Base-by-base conservation (phyloP, 2,888 invertebrate species). In the Torymus auratus region DNA sequence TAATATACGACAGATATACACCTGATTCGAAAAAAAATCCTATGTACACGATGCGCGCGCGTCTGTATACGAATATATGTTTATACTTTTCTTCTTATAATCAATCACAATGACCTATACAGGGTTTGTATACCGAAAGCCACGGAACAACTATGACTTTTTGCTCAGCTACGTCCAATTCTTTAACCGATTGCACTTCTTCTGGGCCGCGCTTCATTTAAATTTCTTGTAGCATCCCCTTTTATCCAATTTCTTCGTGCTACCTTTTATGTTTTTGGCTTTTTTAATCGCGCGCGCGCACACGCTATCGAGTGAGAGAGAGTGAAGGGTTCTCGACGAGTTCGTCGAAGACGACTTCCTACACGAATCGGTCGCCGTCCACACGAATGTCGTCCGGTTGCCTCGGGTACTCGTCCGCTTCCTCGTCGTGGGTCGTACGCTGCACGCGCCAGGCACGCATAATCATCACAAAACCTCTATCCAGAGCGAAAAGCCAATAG, bases 301-400 rank as follows among this genome's bases (percentile, higher is more conserved):
- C 14, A n/a, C 23, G 10, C 17, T 14, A 17, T 5, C 7, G 23
- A 20, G 20, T 0, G 17, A 53, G 17, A 55, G 17, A 53, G 28
- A 56, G 12, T 23, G n/a, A 10, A 55, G 15, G 17, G 13, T 17
- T 20, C 20, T 61, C 13, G 20, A 41, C 41, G 41, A 41, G 41
- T 7, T 41, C 41, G 41, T 41, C 41, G 41, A 28, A 13, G 7
- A 67, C 41, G 41, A 75, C 52, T 61, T 68, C 71, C 82, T 83
- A 82, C 53, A 75, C 68, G 53, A 81, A 83, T 41, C 80, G 78
- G 73, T 75, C 77, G 71, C 75, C 79, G 78, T 75, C 81, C 12
- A 81, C 20, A n/a, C 82, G 72, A 20, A 82, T 74, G 77, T 77
- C 82, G 80, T 79, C 69, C 52, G 80, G 77, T 80, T 80, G 70